A percentile compares a stretch with the other conserved stretches of the same genome.
phyloP scores from a whole-genome alignment of 2,888 invertebrate species.

The Smittia aterrima region DNA sequence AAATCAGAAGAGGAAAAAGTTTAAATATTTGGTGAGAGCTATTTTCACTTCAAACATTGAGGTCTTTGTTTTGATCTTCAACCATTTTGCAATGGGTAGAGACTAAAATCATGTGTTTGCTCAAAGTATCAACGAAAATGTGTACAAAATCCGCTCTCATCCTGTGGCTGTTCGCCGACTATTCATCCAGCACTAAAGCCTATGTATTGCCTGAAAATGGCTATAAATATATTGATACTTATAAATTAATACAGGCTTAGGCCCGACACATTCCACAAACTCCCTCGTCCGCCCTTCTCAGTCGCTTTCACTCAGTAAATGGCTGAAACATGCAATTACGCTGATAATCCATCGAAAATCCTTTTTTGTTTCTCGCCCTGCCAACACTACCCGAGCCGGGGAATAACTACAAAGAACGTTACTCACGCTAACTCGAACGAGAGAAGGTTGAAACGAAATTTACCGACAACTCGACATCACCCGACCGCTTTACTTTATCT shows the following conservation, averaged over 20 bases:
- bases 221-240: conserved; percentile 21
- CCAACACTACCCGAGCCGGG: neutral
- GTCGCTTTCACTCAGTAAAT: neutral
- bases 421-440: too few species aligned
- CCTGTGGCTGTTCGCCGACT: neutral
- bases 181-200: neutral
- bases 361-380: conserved; percentile 23
- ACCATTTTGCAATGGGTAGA: neutral
- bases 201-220: neutral
- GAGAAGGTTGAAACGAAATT: too few species aligned
- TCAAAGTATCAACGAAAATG: conserved; percentile 7
- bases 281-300: neutral
- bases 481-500: conserved; percentile 2
- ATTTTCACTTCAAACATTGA: neutral
- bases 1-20: neutral
- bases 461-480: neutral
- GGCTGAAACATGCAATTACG: conserved; percentile 24
- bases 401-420: too few species aligned
- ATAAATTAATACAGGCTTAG: conserved; percentile 16
- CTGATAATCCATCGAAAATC: conserved; percentile 29
- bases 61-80: neutral
- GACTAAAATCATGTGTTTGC: conserved; percentile 5
- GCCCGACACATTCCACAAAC: neutral
- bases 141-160: neutral
- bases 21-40: conserved; percentile 12